A percentile compares a stretch with the other conserved stretches of the same genome.
These are phyloP conservation scores for Colossoma macropomum DNA, from an alignment of 2,113 vertebrate species.

Conservation along the genomic window DNA sequence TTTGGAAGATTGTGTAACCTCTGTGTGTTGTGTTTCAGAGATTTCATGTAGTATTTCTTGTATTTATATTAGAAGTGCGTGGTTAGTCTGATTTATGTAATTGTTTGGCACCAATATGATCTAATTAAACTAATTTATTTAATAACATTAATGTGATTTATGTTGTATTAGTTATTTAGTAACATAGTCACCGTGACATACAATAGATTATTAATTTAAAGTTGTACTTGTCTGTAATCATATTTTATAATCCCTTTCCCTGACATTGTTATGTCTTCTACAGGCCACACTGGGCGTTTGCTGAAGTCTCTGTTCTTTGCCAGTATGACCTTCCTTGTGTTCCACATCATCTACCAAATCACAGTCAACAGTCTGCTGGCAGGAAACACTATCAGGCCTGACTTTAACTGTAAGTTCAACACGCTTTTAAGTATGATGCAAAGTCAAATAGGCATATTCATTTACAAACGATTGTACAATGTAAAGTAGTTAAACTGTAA, in stretches of 20 bases:
- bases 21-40: not conserved
- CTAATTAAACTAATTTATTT: not conserved
- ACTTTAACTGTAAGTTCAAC: constrained; percentile 92
- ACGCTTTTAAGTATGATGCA: not conserved
- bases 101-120: not conserved
- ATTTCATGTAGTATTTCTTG: not conserved
- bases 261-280: constrained; percentile 60
- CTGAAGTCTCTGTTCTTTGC: constrained; percentile 93
- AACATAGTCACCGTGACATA: not conserved
- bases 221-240: not conserved
- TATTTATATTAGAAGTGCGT: not conserved
- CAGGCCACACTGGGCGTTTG: constrained; percentile 94
- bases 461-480: not conserved
- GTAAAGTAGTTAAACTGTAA: not conserved
- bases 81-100: not conserved
- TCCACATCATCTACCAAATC: constrained; percentile 97
- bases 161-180: not conserved
- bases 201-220: not conserved
- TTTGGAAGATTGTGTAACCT: too few relatives aligned
- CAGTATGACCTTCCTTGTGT: constrained; percentile 92
- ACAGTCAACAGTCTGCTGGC: constrained; percentile 92
- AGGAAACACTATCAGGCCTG: constrained; percentile 76
- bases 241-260: not conserved
- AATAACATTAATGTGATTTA: not conserved
- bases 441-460: not conserved